Evolutionary conservation across 2,113 vertebrate species (phyloP).

Genomic region (Micromys minutus): DNA sequence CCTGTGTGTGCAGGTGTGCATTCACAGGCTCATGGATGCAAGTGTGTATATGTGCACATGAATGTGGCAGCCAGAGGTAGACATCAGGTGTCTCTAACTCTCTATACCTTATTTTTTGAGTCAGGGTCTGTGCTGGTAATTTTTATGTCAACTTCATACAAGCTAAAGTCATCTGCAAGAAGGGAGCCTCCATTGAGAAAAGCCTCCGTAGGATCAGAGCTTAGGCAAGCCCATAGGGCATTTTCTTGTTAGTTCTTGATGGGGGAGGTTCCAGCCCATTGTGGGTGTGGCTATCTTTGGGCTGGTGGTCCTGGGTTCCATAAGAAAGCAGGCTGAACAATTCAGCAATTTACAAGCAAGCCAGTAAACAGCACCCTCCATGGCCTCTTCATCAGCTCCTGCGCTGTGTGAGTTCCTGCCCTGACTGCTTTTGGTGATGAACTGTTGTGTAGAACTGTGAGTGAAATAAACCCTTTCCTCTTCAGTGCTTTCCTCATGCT

Average conservation of each 20-base stretch:
- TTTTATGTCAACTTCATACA: not conserved
- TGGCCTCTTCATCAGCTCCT: not conserved
- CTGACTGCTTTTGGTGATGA: not conserved
- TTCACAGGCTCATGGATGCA: not conserved
- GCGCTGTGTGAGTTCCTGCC: not conserved
- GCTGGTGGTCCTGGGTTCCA: not conserved
- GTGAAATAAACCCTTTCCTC: not conserved
- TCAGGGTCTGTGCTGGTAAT: not conserved
- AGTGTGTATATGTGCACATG: not conserved
- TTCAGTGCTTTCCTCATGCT: not conserved
- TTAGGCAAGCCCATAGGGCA: not conserved
- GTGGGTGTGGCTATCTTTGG: not conserved
- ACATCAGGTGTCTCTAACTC: not conserved
- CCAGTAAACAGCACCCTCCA: not conserved
- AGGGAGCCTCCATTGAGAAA: not conserved
- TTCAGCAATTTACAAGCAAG: not conserved
- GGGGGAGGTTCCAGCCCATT: not conserved
- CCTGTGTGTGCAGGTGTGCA: not conserved
- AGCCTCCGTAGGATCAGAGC: not conserved
- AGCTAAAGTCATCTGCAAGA: not conserved
- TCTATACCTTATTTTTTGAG: not conserved
- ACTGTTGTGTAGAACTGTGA: not conserved
- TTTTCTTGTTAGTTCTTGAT: not conserved
- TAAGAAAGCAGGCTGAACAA: not conserved
- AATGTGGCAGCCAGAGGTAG: not conserved